Base-by-base conservation (phyloP, 2,888 invertebrate genomes). In the Branchellion lobata region DNA sequence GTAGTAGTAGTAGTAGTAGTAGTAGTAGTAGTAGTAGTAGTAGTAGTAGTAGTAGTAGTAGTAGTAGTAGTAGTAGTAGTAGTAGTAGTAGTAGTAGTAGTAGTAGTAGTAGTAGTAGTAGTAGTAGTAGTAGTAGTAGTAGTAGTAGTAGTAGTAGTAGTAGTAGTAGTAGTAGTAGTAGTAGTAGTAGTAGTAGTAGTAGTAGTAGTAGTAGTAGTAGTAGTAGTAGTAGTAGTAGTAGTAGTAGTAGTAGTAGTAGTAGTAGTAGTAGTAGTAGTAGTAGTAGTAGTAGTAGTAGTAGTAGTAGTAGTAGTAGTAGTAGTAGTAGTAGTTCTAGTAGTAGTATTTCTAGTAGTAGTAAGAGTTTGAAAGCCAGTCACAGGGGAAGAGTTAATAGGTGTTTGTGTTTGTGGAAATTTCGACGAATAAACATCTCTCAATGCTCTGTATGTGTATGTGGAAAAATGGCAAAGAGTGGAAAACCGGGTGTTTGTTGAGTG, bases 1-100 rank as follows among this genome's bases (percentile, higher is more conserved):
- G 40, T 40, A 40, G 40, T 40, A 40, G 40, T 40, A 40, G 40
- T 40, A 65, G 65, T 27, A 65, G 27, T 65, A 65, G 27, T 65
- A 65, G 27, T 65, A 65, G 65, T 65, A 65, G 65, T 65, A 65
- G 65, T 65, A 65, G 65, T 65, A 65, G 65, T 65, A 65, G 65
- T 65, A 65, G 65, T 65, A 65, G 65, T 65, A 65, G 65, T 65
- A 65, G 65, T 65, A 65, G 65, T 65, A 65, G 65, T 65, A 65
- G 65, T 65, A 65, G 65, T 65, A 65, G 65, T 65, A 65, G 65
- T 65, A 65, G 65, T 65, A 65, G 65, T 65, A 65, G 65, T 65
- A 65, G 65, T 27, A 65, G 65, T 65, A 65, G 65, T 29, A 65
- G 65, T 27, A 65, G 3, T 65, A 65, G 27, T 65, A 65, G 27